phyloP scores from a whole-genome alignment of 2,888 invertebrate species.

The Calliphora vomitoria region DNA sequence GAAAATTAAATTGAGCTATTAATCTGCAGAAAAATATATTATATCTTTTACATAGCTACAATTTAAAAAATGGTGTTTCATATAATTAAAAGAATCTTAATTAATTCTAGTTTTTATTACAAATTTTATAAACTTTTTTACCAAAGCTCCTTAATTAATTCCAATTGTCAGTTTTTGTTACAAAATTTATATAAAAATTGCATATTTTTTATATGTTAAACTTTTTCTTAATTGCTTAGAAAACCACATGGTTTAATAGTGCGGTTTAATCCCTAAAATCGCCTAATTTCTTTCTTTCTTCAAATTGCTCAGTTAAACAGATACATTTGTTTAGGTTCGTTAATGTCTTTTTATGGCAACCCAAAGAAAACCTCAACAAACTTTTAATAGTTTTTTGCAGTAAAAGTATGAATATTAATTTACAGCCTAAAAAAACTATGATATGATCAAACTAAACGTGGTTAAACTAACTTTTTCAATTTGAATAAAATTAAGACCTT shows the following conservation, averaged over 20 bases:
- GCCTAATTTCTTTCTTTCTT: neutral
- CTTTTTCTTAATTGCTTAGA: neutral
- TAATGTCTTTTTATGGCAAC: neutral
- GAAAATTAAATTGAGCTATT: conserved; percentile 31
- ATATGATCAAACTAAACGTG: too few relatives aligned
- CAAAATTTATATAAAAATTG: conserved; percentile 3
- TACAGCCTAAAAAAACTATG: neutral
- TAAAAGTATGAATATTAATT: neutral
- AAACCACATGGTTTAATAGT: conserved; percentile 44
- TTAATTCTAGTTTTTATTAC: too few relatives aligned
- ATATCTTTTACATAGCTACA: neutral
- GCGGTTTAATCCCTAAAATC: conserved; percentile 21
- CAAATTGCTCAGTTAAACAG: neutral
- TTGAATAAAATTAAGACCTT: too few relatives aligned
- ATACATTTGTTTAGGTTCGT: neutral
- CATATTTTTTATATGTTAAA: neutral
- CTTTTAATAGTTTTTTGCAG: neutral
- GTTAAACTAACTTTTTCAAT: too few relatives aligned
- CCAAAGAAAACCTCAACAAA: neutral
- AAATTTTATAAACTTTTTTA: too few relatives aligned
- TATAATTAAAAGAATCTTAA: too few relatives aligned
- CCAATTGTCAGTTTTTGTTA: neutral
- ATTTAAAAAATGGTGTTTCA: too few relatives aligned
- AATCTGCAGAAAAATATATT: conserved; percentile 8
- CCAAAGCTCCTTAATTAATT: too few relatives aligned